Evolutionary conservation across 2,113 vertebrate species (phyloP).

Genomic region (Todiramphus chloris): DNA sequence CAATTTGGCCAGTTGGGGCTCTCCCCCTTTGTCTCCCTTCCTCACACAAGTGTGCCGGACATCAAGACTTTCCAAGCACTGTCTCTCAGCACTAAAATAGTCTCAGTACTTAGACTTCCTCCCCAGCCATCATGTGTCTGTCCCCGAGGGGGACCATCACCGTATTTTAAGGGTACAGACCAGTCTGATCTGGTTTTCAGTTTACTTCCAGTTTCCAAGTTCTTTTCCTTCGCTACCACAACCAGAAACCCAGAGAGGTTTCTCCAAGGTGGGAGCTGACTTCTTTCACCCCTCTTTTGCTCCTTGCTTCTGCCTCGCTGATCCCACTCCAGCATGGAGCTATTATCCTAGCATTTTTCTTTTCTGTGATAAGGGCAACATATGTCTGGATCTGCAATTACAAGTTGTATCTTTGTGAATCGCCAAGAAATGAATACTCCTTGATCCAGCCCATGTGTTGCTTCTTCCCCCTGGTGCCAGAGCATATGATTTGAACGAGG

Average conservation of each 20-base stretch:
- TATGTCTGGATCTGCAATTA: constrained; percentile 44
- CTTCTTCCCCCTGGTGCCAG: neutral
- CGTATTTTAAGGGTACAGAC: neutral
- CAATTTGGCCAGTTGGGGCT: neutral
- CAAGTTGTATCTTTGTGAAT: constrained; percentile 24
- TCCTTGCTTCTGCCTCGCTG: neutral
- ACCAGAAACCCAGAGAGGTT: neutral
- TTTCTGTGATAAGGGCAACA: constrained; percentile 23
- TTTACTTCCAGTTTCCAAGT: neutral
- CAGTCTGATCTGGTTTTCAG: neutral
- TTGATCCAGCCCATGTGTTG: constrained; percentile 27
- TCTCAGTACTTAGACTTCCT: neutral
- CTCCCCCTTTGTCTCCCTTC: neutral
- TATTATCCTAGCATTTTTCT: neutral
- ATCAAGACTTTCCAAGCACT: neutral
- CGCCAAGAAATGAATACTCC: constrained; percentile 32
- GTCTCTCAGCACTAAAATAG: neutral
- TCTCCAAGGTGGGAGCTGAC: neutral
- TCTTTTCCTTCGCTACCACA: neutral
- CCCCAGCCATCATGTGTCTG: neutral
- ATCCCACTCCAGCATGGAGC: neutral
- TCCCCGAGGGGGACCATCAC: neutral
- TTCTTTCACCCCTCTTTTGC: neutral
- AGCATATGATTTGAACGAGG: neutral
- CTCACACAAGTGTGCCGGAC: neutral